Percentiles rank a stretch among this genome's conserved stretches.
phyloP scores from a whole-genome alignment of 2,113 vertebrate genomes.

The Cygnus atratus region DNA sequence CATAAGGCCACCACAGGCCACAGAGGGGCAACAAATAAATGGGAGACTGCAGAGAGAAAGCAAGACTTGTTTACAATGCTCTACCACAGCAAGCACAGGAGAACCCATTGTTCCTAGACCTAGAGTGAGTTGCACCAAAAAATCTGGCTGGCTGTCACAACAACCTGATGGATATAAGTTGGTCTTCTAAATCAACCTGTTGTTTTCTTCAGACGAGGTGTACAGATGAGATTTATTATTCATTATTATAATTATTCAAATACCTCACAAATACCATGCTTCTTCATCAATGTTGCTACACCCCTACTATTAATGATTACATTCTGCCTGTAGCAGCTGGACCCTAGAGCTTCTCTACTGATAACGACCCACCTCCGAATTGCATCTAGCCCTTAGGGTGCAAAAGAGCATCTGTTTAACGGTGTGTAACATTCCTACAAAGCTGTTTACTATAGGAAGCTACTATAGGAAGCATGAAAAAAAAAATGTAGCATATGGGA shows the following conservation, averaged over 20 bases:
- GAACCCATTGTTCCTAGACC: neutral
- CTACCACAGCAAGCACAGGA: neutral
- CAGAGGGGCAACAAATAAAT: neutral
- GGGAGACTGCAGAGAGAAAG: neutral
- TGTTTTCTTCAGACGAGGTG: neutral
- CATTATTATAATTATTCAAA: neutral
- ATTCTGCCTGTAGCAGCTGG: constrained; percentile 2
- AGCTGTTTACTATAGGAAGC: neutral
- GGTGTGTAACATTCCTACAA: neutral
- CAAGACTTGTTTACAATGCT: neutral
- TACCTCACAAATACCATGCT: neutral
- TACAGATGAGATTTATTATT: neutral
- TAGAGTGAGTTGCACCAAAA: neutral
- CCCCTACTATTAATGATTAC: neutral
- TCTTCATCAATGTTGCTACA: neutral
- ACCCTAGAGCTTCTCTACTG: neutral
- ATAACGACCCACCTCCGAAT: neutral
- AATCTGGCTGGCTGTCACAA: neutral
- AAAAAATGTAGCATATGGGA: neutral
- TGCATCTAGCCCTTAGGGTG: neutral
- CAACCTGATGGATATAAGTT: neutral
- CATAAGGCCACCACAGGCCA: neutral
- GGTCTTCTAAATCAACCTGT: neutral
- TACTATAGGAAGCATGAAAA: neutral
- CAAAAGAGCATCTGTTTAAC: constrained; percentile 23